Percentiles rank a stretch among this genome's conserved stretches.
Conservation (phyloP, 1,140 invertebrate genomes). For the Lycorma delicatula region DNA sequence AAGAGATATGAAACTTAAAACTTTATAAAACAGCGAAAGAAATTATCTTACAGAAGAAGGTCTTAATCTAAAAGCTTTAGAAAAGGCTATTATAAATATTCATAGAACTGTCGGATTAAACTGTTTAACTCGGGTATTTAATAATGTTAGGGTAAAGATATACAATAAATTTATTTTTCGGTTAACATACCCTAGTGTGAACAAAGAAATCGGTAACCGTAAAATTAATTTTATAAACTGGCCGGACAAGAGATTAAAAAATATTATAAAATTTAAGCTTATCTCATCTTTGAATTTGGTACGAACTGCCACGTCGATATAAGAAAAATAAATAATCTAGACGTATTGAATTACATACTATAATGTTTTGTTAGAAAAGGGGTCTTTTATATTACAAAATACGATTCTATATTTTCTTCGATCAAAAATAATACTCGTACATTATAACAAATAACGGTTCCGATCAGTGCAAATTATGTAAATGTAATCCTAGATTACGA, state of each 20-base stretch:
- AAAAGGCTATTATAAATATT: constrained; percentile 5
- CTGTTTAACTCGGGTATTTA: constrained; percentile 9
- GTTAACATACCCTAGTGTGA: constrained; percentile 1
- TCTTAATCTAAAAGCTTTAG: neutral
- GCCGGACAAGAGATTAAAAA: constrained; percentile 14
- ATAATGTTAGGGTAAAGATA: constrained; percentile 11
- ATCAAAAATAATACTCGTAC: too few relatives aligned
- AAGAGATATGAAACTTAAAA: constrained; percentile 2
- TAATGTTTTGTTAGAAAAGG: too few relatives aligned
- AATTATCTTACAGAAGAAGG: neutral
- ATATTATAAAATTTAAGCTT: constrained; percentile 6
- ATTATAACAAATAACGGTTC: too few relatives aligned
- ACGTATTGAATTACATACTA: too few relatives aligned
- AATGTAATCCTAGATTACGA: too few relatives aligned
- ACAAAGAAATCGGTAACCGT: constrained; percentile 10
- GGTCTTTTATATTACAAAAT: too few relatives aligned
- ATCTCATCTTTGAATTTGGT: too few relatives aligned
- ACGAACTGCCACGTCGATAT: too few relatives aligned
- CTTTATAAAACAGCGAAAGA: neutral
- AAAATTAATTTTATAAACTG: constrained; percentile 15
- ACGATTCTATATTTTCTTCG: too few relatives aligned
- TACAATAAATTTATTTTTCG: constrained; percentile 14
- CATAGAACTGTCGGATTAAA: constrained; percentile 7
- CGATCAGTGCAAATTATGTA: too few relatives aligned
- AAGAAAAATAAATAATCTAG: too few relatives aligned